Evolutionary conservation across 2,113 vertebrate species (phyloP), one percentile per base, ranked within the genome.

Genomic region (Cyanoliseus patagonus): DNA sequence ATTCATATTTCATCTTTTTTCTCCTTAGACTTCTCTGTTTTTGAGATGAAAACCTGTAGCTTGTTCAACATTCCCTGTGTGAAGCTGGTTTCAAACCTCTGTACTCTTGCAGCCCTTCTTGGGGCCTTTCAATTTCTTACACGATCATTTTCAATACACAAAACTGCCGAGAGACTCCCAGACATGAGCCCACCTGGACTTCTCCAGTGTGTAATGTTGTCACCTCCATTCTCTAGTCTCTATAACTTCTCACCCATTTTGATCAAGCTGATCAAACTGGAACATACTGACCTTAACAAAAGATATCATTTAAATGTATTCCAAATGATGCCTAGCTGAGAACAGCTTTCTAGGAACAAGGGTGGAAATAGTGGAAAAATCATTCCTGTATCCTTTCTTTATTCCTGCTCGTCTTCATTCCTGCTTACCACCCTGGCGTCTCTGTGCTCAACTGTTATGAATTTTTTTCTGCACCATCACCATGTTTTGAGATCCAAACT

Each of bases 401-500:
- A 62, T 28, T 86, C 68, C 42, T 91, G 39, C 52, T 80, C 94
- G 89, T 72, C 52, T 55, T 31, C 18, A 55, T 31, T n/a, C 55
- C 12, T 0, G 0, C 14, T 78, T 28, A 70, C 17, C 0, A 1
- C 10, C 23, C 17, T 49, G 41, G n/a, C 41, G 25, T 51, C 86
- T 88, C 83, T 64, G 39, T 39, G 30, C 55, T 28, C 1, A 5
- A 2, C 46, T 37, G 5, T 17, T 47, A 47, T 0, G 3, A 41
- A 4, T 25, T 35, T 22, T 76, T 64, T 64, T 57, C 46, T 30
- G 41, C n/a, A 49, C 31, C n/a, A 3, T 25, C n/a, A 49, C 31
- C n/a, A 3, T 25, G 41, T 10, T 70, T 85, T 53, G 46, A 68
- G 30, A 55, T 28, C 24, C 35, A 51, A 37, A n/a, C 25, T 79